phyloP scores from a whole-genome alignment of 2,888 invertebrate genomes.

The Darwinula stevensoni region DNA sequence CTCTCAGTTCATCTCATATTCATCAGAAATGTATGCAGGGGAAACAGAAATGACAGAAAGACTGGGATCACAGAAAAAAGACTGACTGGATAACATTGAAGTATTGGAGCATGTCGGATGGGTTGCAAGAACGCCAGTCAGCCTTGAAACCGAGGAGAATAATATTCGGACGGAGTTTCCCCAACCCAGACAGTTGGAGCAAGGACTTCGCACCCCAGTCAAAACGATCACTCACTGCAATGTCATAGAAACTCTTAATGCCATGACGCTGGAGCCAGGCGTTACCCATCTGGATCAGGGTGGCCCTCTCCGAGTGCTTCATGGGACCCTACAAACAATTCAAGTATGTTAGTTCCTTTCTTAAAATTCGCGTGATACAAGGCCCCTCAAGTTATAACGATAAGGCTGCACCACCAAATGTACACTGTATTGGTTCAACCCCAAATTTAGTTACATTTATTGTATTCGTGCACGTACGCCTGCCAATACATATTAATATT shows the following conservation, averaged over 20 bases:
- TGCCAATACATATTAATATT: no score
- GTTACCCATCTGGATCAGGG: slow-evolving; percentile 25
- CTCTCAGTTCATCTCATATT: no score
- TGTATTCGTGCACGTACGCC: no score
- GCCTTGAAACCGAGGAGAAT: slow-evolving; percentile 77
- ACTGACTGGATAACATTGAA: slow-evolving; percentile 86
- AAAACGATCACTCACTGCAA: slow-evolving; percentile 28
- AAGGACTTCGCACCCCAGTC: slow-evolving; percentile 53
- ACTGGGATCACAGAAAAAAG: no score
- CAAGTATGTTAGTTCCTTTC: no score
- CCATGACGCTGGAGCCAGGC: slow-evolving; percentile 48
- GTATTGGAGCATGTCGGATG: slow-evolving; percentile 49
- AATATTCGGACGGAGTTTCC: slow-evolving; percentile 79
- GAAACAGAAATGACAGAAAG: no score
- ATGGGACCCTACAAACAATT: slow-evolving; percentile 9
- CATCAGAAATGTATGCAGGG: no score
- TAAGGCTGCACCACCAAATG: no score
- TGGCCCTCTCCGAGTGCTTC: slow-evolving; percentile 24
- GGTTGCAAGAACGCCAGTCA: slow-evolving; percentile 57
- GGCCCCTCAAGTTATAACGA: no score
- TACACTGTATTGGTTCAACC: no score
- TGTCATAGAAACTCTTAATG: slow-evolving; percentile 67
- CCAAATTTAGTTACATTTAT: no score
- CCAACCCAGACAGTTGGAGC: slow-evolving; percentile 72
- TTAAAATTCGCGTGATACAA: no score